Evolutionary conservation across 2,113 vertebrate species (phyloP), one percentile per base, ranked within the genome.

Genomic region (Pollachius pollachius): DNA sequence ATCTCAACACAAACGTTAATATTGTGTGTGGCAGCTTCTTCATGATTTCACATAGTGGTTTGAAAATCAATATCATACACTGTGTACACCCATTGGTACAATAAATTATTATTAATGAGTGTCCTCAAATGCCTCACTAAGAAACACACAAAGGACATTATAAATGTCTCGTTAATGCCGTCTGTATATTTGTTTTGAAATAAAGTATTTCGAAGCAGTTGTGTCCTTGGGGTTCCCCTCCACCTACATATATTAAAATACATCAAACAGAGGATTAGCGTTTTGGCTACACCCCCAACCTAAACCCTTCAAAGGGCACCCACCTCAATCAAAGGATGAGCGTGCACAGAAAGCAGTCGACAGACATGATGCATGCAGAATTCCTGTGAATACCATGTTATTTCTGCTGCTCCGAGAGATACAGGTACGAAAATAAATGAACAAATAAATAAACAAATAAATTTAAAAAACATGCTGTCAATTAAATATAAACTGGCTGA

Each of bases 261-360:
- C 80, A 83, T 87, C n/a, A 81, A 87, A 84, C 83, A 85, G 30
- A 52, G 80, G 78, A 89, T 90, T 88, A 84, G 80, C 83, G 76
- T 64, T 71, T 65, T 69, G 69, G 71, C 60, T 61, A 84, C 76
- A 69, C 73, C 67, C 81, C 21, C 30, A 34, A 34, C 30, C 54
- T 74, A 82, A 88, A 83, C 71, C 80, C 83, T 74, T 81, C 75
- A 81, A 81, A 87, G 77, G 72, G 57, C 15, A 15, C 71, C 76
- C 25, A 30, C 70, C 71, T 70, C 56, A 57, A 80, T 85, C 73
- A 78, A 68, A 87, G 64, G 65, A 81, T 69, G 77, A 81, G 72
- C 67, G 62, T 15, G 74, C 74, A 71, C 64, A 72, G 86, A 85
- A 34, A 30, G 79, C 41, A 81, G 73, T 65, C 3, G 79, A 81